phyloP scores from a whole-genome alignment of 2,888 invertebrate species.

The Agrotis segetum region DNA sequence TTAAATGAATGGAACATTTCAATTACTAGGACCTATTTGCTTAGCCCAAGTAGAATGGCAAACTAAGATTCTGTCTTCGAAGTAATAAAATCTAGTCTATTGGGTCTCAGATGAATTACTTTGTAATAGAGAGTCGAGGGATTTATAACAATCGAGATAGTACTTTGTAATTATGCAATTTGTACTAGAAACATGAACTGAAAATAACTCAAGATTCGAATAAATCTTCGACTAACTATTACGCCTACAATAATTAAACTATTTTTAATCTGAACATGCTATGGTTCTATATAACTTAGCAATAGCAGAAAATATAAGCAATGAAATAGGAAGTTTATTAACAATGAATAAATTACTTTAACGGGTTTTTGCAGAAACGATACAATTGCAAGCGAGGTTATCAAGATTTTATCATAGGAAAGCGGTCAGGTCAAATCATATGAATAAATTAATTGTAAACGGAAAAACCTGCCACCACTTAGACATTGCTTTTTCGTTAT shows the following conservation, averaged over 20 bases:
- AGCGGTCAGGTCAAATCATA: background rate
- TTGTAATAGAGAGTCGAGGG: conserved; percentile 15
- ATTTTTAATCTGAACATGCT: conserved; percentile 15
- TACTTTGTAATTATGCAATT: background rate
- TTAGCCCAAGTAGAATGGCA: conserved; percentile 6
- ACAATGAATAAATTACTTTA: conserved; percentile 8
- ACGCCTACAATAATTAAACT: conserved; percentile 3
- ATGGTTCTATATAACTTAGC: conserved; percentile 19
- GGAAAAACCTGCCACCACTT: no score
- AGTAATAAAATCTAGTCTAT: conserved; percentile 38
- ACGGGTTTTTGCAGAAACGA: background rate
- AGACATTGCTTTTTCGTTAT: no score
- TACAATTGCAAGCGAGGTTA: background rate
- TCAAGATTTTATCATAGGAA: conserved; percentile 1
- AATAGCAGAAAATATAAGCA: conserved; percentile 2
- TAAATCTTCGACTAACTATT: conserved; percentile 15
- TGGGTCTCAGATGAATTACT: conserved; percentile 34
- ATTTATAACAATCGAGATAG: background rate
- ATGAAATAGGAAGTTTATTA: conserved; percentile 11
- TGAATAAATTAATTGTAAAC: background rate
- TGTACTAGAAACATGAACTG: conserved; percentile 8
- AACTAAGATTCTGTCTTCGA: conserved; percentile 22
- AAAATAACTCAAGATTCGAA: conserved; percentile 19
- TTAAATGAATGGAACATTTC: conserved; percentile 52
- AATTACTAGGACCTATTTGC: conserved; percentile 50